phyloP scores from a whole-genome alignment of 2,888 invertebrate genomes.

The Lymantria monacha region DNA sequence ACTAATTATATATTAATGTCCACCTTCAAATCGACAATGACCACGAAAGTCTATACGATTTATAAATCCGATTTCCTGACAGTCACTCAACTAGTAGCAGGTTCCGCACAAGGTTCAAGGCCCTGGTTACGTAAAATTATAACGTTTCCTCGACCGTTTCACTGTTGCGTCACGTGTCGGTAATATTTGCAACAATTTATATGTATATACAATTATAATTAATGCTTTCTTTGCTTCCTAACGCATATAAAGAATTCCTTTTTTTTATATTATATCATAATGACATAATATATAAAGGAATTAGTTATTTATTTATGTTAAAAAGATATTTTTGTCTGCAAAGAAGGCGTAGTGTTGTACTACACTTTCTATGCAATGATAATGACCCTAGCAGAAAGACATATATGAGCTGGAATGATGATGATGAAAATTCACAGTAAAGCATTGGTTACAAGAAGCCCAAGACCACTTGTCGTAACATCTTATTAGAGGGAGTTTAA shows the following conservation, averaged over 20 bases:
- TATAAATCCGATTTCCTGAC: constrained; percentile 1
- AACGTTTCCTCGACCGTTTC: constrained; percentile 38
- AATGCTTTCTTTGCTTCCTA: constrained; percentile 30
- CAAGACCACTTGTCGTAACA: too few species aligned
- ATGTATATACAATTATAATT: constrained; percentile 22
- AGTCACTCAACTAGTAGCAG: constrained; percentile 4
- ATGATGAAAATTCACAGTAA: too few species aligned
- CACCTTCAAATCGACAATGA: not conserved
- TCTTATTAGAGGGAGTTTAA: too few species aligned
- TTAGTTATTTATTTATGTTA: constrained; percentile 5
- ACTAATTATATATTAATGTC: too few species aligned
- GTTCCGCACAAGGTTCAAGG: constrained; percentile 44
- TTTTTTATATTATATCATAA: too few species aligned
- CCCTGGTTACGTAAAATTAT: constrained; percentile 39
- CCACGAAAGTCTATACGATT: not conserved
- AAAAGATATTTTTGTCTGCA: not conserved
- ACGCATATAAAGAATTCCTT: too few species aligned
- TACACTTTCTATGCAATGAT: too few species aligned
- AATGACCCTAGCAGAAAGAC: too few species aligned
- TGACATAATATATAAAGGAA: constrained; percentile 30
- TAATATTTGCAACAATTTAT: constrained; percentile 33
- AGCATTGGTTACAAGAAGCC: too few species aligned
- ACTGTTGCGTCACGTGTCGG: constrained; percentile 39
- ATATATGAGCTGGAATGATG: too few species aligned
- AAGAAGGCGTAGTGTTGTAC: too few species aligned